These are phyloP conservation scores for Calyptomena viridis DNA, from an alignment of 2,113 vertebrate genomes.

Conservation along the genomic window DNA sequence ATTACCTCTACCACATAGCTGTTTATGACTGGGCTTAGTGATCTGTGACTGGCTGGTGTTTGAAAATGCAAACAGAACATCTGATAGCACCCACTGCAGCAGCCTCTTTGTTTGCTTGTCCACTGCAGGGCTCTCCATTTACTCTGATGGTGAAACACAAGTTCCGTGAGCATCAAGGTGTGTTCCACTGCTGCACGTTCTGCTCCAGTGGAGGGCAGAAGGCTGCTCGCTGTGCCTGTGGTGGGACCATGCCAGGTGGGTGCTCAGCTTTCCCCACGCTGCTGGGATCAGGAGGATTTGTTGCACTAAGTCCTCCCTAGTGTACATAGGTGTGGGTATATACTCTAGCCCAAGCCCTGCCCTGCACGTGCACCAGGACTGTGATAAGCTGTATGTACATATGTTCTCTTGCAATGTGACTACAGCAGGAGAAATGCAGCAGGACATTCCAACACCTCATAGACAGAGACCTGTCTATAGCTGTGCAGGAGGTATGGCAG, in stretches of 20 bases:
- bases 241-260: conserved; percentile 92
- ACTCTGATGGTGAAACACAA: conserved; percentile 78
- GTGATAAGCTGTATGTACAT: rapidly evolving
- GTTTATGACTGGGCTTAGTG: neutral
- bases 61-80: neutral
- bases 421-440: neutral
- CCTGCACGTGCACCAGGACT: neutral
- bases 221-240: conserved; percentile 84
- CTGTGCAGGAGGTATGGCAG: neutral
- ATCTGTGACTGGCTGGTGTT: neutral
- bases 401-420: neutral
- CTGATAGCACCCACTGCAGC: neutral
- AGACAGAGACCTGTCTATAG: neutral
- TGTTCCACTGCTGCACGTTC: conserved; percentile 93
- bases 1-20: neutral
- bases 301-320: neutral
- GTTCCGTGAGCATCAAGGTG: conserved; percentile 76
- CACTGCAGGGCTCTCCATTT: conserved; percentile 86
- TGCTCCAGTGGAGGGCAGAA: conserved; percentile 92
- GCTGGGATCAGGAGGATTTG: neutral
- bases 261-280: neutral
- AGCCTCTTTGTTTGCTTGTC: conserved; percentile 13
- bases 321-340: neutral
- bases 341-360: neutral
- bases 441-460: neutral